phyloP scores from a whole-genome alignment of 2,113 vertebrate species.

The Ammodytes dubius region DNA sequence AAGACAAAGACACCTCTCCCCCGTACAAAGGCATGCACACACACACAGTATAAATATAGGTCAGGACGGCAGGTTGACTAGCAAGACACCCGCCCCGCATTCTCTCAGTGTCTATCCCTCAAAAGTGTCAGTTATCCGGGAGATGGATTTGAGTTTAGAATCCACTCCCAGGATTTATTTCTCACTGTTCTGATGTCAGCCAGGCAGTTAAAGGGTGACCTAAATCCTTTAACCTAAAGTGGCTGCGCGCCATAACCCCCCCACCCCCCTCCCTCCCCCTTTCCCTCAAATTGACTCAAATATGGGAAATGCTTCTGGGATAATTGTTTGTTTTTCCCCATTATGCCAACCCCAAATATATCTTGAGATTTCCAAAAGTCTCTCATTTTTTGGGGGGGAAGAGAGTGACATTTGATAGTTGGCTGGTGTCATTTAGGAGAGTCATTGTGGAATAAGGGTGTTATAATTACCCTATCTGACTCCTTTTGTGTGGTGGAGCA shows the following conservation, averaged over 20 bases:
- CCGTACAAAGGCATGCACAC: not conserved
- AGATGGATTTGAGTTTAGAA: constrained; percentile 34
- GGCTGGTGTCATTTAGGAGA: constrained; percentile 40
- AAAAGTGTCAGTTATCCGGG: constrained; percentile 52
- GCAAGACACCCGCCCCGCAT: constrained; percentile 39
- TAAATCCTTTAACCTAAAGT: constrained; percentile 88
- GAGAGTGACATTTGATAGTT: constrained; percentile 46
- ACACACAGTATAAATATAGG: constrained; percentile 75
- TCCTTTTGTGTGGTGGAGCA: constrained; percentile 39
- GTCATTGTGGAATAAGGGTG: constrained; percentile 39
- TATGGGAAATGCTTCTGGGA: constrained; percentile 75
- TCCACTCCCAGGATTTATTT: constrained; percentile 84
- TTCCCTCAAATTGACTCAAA: constrained; percentile 73
- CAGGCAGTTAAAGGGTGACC: constrained; percentile 85
- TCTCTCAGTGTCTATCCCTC: constrained; percentile 41
- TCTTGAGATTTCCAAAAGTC: constrained; percentile 43
- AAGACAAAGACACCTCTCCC: constrained; percentile 20
- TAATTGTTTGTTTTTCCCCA: constrained; percentile 75
- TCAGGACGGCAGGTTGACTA: constrained; percentile 73
- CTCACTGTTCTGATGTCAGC: constrained; percentile 75
- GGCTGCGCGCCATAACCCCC: constrained; percentile 57
- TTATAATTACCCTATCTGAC: constrained; percentile 51
- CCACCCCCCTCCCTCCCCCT: constrained; percentile 18
- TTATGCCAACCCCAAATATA: constrained; percentile 72
- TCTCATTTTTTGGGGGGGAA: constrained; percentile 28